Evolutionary conservation across 1,140 invertebrate genomes (phyloP), one percentile per base, ranked within the genome.

Genomic region (Eumeta japonica): DNA sequence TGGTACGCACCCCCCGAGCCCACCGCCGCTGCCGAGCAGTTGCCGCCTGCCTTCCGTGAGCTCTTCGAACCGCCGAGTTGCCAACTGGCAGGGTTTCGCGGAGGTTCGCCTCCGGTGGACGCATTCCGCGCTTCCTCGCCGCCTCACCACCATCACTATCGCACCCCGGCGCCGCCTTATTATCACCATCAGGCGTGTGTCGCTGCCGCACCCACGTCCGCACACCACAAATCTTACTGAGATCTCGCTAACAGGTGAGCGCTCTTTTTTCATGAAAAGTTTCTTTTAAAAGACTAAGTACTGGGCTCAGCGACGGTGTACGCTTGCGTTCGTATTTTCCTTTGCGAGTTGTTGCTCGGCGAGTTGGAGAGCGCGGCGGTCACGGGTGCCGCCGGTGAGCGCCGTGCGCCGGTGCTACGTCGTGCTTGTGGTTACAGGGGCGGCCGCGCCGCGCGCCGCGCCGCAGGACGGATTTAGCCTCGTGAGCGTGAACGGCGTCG

Each of bases 81-180:
- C 43, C 80, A 80, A 57, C 53, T 81, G 44, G 77, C 78, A 0
- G 79, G 79, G 2, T 83, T 80, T 46, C 72, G 76, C n/a, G 68
- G 80, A 19, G 75, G 77, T 17, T 79, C 79, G 28, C 64, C 77
- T 0, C 40, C 55, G 11, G 71, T 81, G 0, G 63, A 67, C 62
- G 76, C 36, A 55, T 78, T 41, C 76, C 76, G 50, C 59, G 76
- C 64, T 45, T 77, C 64, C 20, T 62, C 43, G 49, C 62, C 62
- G 33, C 58, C 63, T 45, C 60, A 72, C 62, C 50, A 72, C 65
- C n/a, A n/a, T n/a, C 53, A 67, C 58, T 57, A 68, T 74, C 48
- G 78, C 57, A 43, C 74, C 43, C 60, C 68, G n/a, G 63, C 64
- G 10, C 64, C 68, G 16, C 59, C 68, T 15, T 68, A 68, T 43